Conservation (phyloP, 2,797 vertebrate genomes). For the Sciurus carolinensis region DNA sequence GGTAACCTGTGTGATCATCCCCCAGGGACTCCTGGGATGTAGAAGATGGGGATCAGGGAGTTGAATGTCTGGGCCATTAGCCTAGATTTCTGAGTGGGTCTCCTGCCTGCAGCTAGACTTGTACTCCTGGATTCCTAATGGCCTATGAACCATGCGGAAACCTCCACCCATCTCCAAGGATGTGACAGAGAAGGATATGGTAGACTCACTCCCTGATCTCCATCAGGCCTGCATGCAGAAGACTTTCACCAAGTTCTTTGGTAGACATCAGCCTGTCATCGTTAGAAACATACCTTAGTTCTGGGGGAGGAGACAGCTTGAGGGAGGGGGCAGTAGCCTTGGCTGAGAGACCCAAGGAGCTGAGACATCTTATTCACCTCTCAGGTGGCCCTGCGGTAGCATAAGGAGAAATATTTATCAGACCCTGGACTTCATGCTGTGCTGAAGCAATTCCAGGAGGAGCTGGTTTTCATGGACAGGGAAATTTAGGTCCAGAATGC, state of each 20-base stretch:
- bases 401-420: conserved; percentile 89
- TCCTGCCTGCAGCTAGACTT: conserved; percentile 89
- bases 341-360: not conserved
- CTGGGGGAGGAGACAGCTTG: not conserved
- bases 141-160: conserved; percentile 91
- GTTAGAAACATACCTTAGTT: conserved; percentile 84
- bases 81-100: not conserved
- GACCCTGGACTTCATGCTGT: conserved; percentile 83
- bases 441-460: conserved; percentile 86
- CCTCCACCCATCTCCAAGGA: conserved; percentile 90
- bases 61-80: not conserved
- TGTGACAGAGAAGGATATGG: conserved; percentile 90
- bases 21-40: not conserved
- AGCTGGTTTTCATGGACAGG: conserved; percentile 87
- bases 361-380: not conserved
- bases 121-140: conserved; percentile 91
- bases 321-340: not conserved
- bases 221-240: conserved; percentile 91
- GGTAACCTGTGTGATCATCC: conserved; percentile 77
- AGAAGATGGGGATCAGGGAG: too few relatives aligned
- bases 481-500: conserved; percentile 87
- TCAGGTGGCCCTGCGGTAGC: conserved; percentile 89
- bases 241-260: conserved; percentile 91
- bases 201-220: conserved; percentile 90
- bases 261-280: conserved; percentile 89